phyloP scores from a whole-genome alignment of 2,888 invertebrate species.

The Zygaena filipendulae region DNA sequence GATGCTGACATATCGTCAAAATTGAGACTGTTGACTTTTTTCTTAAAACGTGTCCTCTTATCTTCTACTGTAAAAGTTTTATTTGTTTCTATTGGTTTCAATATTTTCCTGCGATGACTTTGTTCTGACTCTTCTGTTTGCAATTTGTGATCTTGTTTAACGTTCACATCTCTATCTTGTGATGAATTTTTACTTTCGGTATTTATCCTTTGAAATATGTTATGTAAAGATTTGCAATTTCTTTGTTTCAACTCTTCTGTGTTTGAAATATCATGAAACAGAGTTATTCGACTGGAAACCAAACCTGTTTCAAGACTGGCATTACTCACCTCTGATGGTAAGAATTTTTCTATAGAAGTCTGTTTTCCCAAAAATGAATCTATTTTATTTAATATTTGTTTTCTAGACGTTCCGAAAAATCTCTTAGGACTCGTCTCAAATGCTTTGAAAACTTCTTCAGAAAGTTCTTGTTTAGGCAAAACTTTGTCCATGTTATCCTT shows the following conservation, averaged over 20 bases:
- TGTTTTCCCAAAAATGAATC: conserved; percentile 52
- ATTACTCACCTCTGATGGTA: conserved; percentile 24
- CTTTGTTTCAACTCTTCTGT: conserved; percentile 35
- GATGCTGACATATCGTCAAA: too few species aligned
- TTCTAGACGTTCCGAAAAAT: conserved; percentile 58
- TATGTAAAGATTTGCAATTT: conserved; percentile 41
- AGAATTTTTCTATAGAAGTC: conserved; percentile 25
- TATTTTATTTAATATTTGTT: conserved; percentile 55
- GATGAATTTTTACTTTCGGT: conserved; percentile 2
- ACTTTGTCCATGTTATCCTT: too few species aligned
- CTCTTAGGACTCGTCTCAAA: conserved; percentile 62
- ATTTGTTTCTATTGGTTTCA: conserved; percentile 5
- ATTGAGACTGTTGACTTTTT: conserved; percentile 25
- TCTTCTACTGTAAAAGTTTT: conserved; percentile 22
- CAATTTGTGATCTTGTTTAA: too few species aligned
- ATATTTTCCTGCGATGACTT: background rate
- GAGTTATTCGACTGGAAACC: conserved; percentile 57
- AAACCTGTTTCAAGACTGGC: conserved; percentile 46
- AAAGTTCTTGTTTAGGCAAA: conserved; percentile 54
- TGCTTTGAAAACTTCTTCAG: conserved; percentile 58
- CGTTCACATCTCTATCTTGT: conserved; percentile 2
- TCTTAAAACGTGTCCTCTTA: conserved; percentile 30
- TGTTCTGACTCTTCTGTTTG: background rate
- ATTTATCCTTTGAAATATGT: conserved; percentile 27
- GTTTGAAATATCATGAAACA: conserved; percentile 51